Evolutionary conservation across 2,113 vertebrate species (phyloP).

Genomic region (Chauna torquata): DNA sequence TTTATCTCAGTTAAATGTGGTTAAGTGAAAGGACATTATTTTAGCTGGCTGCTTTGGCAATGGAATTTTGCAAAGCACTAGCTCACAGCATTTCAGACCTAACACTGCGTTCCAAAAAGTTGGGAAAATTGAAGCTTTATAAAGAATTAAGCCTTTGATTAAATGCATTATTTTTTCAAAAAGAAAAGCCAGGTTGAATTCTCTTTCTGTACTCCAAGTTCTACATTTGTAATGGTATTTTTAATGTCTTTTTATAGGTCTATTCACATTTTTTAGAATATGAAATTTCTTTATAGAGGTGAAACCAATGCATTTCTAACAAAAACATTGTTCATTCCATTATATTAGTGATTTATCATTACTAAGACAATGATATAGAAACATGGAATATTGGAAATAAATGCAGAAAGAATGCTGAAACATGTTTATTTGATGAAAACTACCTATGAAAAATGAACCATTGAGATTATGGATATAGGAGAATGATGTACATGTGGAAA

Average conservation of each 20-base stretch:
- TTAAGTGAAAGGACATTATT: slow-evolving; percentile 60
- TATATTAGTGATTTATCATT: slow-evolving; percentile 6
- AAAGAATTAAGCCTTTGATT: slow-evolving; percentile 54
- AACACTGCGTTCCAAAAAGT: background rate
- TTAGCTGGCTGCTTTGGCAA: slow-evolving; percentile 29
- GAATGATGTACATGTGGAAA: background rate
- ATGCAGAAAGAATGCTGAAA: background rate
- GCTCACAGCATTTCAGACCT: slow-evolving; percentile 1
- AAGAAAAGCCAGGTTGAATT: slow-evolving; percentile 21
- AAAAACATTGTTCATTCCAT: slow-evolving; percentile 8
- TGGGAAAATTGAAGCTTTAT: slow-evolving; percentile 29
- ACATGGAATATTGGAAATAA: background rate
- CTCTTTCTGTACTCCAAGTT: slow-evolving; percentile 11
- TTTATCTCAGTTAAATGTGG: slow-evolving; percentile 43
- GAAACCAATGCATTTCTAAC: slow-evolving; percentile 47
- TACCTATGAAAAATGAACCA: background rate
- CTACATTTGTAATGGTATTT: background rate
- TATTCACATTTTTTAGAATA: slow-evolving; percentile 35
- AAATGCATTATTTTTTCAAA: slow-evolving; percentile 50
- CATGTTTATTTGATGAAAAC: background rate
- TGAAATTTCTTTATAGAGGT: background rate
- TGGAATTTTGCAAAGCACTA: background rate
- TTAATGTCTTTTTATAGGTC: slow-evolving; percentile 10
- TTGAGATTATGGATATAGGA: background rate
- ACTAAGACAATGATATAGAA: slow-evolving; percentile 1